A percentile compares a stretch with the other conserved stretches of the same genome.
Conservation (phyloP, 2,797 vertebrate species). For the Triplophysa yarkandensis region DNA sequence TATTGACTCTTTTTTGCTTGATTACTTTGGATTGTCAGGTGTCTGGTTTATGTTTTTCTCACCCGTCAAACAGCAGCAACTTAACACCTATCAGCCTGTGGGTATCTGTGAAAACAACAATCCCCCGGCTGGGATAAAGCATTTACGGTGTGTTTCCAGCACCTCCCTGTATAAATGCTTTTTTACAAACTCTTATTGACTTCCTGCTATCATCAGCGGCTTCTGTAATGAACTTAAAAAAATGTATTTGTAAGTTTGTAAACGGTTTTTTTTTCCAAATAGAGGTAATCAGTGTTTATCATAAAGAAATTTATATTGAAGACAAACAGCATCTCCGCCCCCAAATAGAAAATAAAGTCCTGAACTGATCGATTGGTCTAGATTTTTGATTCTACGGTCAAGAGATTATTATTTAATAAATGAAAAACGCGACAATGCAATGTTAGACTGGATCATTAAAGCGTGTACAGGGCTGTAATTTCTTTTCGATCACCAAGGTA, state of each 20-base stretch:
- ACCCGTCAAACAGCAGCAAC: slow-evolving; percentile 72
- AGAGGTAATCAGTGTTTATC: slow-evolving; percentile 1
- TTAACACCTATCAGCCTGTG: slow-evolving; percentile 70
- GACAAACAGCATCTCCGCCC: not conserved
- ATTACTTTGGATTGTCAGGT: slow-evolving; percentile 68
- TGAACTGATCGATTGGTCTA: not conserved
- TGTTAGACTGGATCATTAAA: not conserved
- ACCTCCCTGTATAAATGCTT: not conserved
- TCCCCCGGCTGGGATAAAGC: slow-evolving; percentile 72
- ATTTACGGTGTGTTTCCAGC: slow-evolving; percentile 66
- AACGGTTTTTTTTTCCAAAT: slow-evolving; percentile 18
- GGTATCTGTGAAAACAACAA: slow-evolving; percentile 74
- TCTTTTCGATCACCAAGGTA: not conserved
- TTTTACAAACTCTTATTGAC: not conserved
- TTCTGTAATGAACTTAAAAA: not conserved
- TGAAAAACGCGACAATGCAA: not conserved
- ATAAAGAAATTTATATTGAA: not conserved
- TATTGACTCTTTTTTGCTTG: slow-evolving; percentile 58
- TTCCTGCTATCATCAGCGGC: not conserved
- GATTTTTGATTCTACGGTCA: not conserved
- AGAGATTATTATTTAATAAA: not conserved
- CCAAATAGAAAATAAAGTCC: not conserved
- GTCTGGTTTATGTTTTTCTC: slow-evolving; percentile 68
- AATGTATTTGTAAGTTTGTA: slow-evolving; percentile 3
- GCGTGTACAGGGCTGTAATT: not conserved